Evolutionary conservation across 1,140 invertebrate species (phyloP), one percentile per base, ranked within the genome.

Genomic region (Drosophila tropicalis): DNA sequence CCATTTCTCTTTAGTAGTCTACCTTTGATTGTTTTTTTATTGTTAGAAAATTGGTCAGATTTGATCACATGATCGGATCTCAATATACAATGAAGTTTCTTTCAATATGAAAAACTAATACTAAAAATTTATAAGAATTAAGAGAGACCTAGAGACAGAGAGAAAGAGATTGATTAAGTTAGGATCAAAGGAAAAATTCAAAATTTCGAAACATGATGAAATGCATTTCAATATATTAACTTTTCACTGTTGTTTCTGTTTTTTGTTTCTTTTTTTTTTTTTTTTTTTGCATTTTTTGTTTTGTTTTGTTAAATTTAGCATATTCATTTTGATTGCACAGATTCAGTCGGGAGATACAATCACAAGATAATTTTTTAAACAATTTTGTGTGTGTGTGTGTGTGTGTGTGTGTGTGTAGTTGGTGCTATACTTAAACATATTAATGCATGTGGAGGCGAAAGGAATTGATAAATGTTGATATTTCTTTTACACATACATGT

Each of bases 401-500:
- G 61, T 62, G 15, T 67, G 51, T 41, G 34, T 71, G 25, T 71
- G 51, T 72, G 32, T 75, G 51, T 67, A 25, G 25, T 72, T 41
- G 51, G 41, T 62, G 47, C 62, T 72, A 10, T 65, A 75, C 66
- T 64, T 54, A 79, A 83, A 76, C 69, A 58, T 61, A 77, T 70
- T 64, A 70, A 77, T 76, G 68, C 70, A 76, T 75, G 17, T 67
- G 41, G 60, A 56, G 34, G 63, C 65, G 63, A 39, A 19, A 44
- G n/a, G 19, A 62, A 9, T 15, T 44, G 39, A 22, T 44, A 44
- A 62, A 25, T 25, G 19, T 62, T 62, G 19, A 44, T 62, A 29
- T 76, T 62, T 56, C 22, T 34, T 55, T 67, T 41, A 34, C 25
- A 54, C 25, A 57, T 47, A 40, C 54, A 51, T 47, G 32, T 61